Evolutionary conservation across 1,140 invertebrate genomes (phyloP), one percentile per base, ranked within the genome.

Genomic region (Littorina saxatilis): DNA sequence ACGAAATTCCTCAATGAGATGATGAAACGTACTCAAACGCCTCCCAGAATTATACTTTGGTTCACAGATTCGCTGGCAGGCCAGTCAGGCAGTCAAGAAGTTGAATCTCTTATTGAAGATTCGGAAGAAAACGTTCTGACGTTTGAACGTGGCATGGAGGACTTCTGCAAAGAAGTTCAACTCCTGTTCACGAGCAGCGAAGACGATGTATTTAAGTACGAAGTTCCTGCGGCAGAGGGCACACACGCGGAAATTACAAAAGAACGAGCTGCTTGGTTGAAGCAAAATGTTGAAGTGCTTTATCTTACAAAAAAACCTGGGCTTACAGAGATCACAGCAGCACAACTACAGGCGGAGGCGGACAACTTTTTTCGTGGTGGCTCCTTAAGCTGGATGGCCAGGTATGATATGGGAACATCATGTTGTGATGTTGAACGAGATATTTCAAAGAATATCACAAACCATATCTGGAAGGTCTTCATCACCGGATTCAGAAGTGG

Each of bases 251-350:
- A 32, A 1, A 81, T 88, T 32, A 70, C 72, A 7, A 78, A 84
- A 29, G 77, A 83, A 47, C 81, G 86, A 5, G 84, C 82, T 66
- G 73, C 80, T 29, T 86, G 84, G 86, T 52, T 88, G 13, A 80
- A 35, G 40, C 86, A 88, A 78, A 83, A 87, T 61, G 70, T 87
- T 52, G 83, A 87, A 32, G 84, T 88, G 5, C 72, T 88, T 23
- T 88, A 82, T 52, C 39, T 83, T 4, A 52, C 82, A 20, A 84
- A 80, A 72, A 79, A 82, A 32, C 83, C 82, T 39, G 66, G 76
- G 2, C 81, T 83, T 1, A 29, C n/a, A 55, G 70, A 39, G 5
- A 47, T 39, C 80, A 84, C 76, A 35, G 77, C 76, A 32, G 68
- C 84, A 20, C 78, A 81, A 58, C 70, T 88, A 3, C 58, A 84